These are phyloP conservation scores for Myzus persicae DNA, from an alignment of 1,140 invertebrate genomes.

Conservation along the genomic window DNA sequence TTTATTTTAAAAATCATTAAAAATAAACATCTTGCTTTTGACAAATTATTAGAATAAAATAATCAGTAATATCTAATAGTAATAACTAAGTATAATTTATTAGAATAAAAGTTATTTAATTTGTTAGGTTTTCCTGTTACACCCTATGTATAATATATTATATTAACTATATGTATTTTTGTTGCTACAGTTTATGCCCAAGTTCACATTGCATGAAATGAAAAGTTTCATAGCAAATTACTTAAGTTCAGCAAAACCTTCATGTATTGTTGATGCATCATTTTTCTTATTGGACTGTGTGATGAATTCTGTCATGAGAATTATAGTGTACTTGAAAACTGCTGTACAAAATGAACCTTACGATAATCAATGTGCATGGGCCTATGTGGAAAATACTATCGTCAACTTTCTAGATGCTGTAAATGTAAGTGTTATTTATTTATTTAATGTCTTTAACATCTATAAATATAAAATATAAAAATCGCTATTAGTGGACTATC, in stretches of 20 bases:
- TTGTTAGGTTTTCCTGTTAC: too few relatives aligned
- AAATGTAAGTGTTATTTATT: conserved; percentile 30
- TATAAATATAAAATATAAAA: not conserved
- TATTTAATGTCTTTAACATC: not conserved
- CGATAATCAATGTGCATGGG: not conserved
- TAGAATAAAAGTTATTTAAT: too few relatives aligned
- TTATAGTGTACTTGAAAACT: conserved; percentile 41
- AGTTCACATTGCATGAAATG: conserved; percentile 23
- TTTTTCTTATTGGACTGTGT: not conserved
- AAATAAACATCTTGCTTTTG: too few relatives aligned
- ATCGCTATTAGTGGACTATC: not conserved
- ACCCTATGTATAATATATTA: too few relatives aligned
- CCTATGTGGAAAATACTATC: not conserved
- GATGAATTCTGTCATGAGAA: conserved; percentile 27
- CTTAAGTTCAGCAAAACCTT: not conserved
- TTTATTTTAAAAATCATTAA: too few relatives aligned
- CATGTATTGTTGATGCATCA: not conserved
- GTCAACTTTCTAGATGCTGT: not conserved
- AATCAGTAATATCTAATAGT: too few relatives aligned
- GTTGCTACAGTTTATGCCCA: conserved; percentile 11
- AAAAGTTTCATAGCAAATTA: conserved; percentile 18
- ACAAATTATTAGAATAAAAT: too few relatives aligned
- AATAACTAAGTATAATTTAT: too few relatives aligned
- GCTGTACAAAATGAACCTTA: not conserved
- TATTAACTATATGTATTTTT: not conserved